A percentile compares a stretch with the other conserved stretches of the same genome.
Conservation (phyloP, 2,113 vertebrate species). For the Lepidothrix coronata region DNA sequence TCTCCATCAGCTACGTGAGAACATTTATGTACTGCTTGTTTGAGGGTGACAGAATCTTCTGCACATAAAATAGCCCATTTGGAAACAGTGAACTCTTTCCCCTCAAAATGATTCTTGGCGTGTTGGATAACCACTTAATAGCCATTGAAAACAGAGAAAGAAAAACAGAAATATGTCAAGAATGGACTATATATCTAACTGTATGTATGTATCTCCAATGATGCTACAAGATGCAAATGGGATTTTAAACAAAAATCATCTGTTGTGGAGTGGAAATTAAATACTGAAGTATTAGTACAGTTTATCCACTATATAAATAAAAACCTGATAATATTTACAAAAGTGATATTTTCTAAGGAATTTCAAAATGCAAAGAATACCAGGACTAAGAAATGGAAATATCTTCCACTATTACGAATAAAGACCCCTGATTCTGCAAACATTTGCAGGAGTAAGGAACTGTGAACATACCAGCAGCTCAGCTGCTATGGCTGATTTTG, state of each 20-base stretch:
- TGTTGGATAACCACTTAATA: neutral
- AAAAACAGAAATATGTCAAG: neutral
- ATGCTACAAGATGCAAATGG: neutral
- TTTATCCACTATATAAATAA: neutral
- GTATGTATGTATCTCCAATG: neutral
- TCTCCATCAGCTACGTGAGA: neutral
- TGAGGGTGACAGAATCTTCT: neutral
- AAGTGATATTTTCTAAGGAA: neutral
- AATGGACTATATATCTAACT: neutral
- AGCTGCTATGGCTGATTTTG: fast-evolving
- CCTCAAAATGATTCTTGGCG: neutral
- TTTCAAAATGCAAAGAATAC: neutral
- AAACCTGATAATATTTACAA: neutral
- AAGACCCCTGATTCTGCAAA: neutral
- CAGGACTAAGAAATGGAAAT: neutral
- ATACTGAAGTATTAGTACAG: neutral
- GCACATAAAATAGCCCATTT: neutral
- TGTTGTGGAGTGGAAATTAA: neutral
- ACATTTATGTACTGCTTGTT: neutral
- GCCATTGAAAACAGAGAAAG: neutral
- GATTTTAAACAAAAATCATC: neutral
- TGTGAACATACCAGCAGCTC: neutral
- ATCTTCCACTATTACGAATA: neutral
- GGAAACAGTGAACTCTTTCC: neutral
- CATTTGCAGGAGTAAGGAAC: neutral